These are phyloP conservation scores for Catharus bicknelli DNA, from an alignment of 2,113 vertebrate species.

Conservation along the genomic window DNA sequence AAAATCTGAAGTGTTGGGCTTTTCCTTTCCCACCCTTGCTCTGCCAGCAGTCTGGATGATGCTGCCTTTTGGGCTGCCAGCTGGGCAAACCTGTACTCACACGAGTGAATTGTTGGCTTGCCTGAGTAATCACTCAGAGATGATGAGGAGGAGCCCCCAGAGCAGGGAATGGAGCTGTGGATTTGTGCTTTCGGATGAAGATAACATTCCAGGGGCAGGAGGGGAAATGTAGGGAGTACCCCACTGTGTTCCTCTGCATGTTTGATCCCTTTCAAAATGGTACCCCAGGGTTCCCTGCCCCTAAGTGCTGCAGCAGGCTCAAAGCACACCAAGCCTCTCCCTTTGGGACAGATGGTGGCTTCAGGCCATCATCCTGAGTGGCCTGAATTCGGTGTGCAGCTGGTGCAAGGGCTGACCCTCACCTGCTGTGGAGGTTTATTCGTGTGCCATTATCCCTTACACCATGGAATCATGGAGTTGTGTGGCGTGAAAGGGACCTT, in stretches of 20 bases:
- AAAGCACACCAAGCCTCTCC: background rate
- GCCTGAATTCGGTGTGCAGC: background rate
- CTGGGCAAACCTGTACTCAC: background rate
- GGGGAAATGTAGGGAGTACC: background rate
- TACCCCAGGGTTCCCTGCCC: background rate
- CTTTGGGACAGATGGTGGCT: background rate
- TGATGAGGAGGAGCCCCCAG: background rate
- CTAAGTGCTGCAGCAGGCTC: background rate
- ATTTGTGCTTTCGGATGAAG: background rate
- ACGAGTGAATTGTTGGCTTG: background rate
- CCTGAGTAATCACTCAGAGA: background rate
- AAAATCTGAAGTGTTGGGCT: background rate
- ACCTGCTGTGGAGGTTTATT: background rate
- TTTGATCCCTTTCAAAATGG: background rate
- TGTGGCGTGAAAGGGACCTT: no score
- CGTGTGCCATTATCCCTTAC: rapidly evolving
- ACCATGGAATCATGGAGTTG: background rate
- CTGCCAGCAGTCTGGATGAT: background rate
- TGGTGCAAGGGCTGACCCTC: background rate
- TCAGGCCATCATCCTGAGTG: background rate
- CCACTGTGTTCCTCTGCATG: background rate
- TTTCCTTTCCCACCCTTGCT: background rate
- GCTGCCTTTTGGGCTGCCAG: background rate
- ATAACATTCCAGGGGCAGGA: rapidly evolving
- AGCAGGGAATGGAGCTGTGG: background rate